Conservation (phyloP, 2,797 vertebrate species). For the Gymnothorax javanicus region DNA sequence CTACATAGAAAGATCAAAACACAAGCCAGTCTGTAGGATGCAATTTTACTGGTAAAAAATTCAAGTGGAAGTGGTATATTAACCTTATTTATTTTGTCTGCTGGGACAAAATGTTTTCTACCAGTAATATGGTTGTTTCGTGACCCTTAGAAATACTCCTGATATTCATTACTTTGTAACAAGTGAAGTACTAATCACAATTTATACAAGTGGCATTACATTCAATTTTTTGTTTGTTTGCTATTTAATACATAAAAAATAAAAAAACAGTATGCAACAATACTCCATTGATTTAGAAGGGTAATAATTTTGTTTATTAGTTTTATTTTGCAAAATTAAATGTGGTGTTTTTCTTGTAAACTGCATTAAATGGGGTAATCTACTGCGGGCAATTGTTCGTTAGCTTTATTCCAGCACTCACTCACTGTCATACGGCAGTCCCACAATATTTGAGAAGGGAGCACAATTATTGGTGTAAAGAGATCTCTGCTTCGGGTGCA, state of each 20-base stretch:
- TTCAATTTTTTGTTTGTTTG: neutral
- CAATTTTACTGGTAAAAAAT: constrained; percentile 3
- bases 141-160: neutral
- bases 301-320: neutral
- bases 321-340: neutral
- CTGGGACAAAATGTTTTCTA: neutral
- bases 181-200: neutral
- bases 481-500: constrained; percentile 32
- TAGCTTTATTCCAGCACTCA: constrained; percentile 24
- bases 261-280: neutral
- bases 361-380: neutral
- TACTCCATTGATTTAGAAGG: neutral
- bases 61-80: constrained; percentile 8
- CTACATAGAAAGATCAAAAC: constrained; percentile 46
- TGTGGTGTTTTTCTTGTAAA: neutral
- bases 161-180: neutral
- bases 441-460: constrained; percentile 12
- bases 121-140: neutral
- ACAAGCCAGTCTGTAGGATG: constrained; percentile 44
- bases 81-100: constrained; percentile 31
- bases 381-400: neutral
- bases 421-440: neutral
- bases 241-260: neutral
- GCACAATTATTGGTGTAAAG: constrained; percentile 33
- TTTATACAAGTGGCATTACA: neutral